A percentile compares a stretch with the other conserved stretches of the same genome.
Evolutionary conservation across 1,140 invertebrate species (phyloP).

Genomic region (Rhopalosiphum maidis): DNA sequence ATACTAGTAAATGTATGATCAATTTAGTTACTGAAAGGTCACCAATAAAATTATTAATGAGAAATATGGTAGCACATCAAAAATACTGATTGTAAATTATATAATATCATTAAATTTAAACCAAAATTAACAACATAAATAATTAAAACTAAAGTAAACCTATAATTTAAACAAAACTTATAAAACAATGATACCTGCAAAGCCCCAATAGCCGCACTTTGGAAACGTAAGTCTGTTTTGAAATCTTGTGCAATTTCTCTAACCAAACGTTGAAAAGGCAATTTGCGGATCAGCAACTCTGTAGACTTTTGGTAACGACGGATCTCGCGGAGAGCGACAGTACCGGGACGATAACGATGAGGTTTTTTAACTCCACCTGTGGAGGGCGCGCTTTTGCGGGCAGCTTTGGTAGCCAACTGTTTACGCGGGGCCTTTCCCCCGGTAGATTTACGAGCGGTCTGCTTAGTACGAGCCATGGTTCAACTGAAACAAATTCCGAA

Average conservation of each 20-base stretch:
- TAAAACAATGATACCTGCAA: slow-evolving; percentile 52
- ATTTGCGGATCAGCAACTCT: slow-evolving; percentile 82
- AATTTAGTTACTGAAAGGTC: not conserved
- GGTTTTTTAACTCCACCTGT: slow-evolving; percentile 67
- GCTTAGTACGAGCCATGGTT: slow-evolving; percentile 83
- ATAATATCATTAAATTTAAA: not conserved
- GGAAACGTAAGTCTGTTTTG: slow-evolving; percentile 73
- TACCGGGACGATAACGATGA: slow-evolving; percentile 72
- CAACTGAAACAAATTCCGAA: not conserved
- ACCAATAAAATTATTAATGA: not conserved
- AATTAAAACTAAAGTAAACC: not conserved
- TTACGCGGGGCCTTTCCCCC: slow-evolving; percentile 81
- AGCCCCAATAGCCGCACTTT: slow-evolving; percentile 70
- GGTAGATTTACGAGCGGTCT: slow-evolving; percentile 66
- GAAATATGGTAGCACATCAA: not conserved
- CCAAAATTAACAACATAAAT: not conserved
- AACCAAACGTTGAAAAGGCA: slow-evolving; percentile 85
- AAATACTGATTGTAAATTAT: not conserved
- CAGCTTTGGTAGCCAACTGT: slow-evolving; percentile 81
- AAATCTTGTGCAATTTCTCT: slow-evolving; percentile 87
- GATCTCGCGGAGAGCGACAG: slow-evolving; percentile 73
- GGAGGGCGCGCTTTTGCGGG: slow-evolving; percentile 81
- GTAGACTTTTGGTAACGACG: slow-evolving; percentile 78
- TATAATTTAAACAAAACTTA: not conserved
- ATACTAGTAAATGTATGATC: not conserved